Evolutionary conservation across 2,888 invertebrate species (phyloP), one percentile per base, ranked within the genome.

Genomic region (Ptychoptera albimana): DNA sequence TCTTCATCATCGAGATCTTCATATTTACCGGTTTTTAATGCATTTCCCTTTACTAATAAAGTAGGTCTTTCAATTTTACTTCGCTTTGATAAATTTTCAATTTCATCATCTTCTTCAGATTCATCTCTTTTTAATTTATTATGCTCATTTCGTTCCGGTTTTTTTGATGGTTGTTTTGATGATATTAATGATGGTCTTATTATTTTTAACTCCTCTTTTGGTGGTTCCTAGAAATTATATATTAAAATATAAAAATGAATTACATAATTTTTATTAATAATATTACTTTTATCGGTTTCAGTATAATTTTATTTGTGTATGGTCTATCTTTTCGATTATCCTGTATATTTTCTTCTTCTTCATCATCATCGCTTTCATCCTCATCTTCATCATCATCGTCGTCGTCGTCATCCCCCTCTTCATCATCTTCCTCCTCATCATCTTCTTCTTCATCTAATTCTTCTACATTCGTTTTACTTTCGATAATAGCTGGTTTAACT

Each of bases 401-500:
- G 11, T 42, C 42, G 9, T 42, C 41, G 11, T 29, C 12, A 30
- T 42, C 31, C 31, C 42, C 45, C 13, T 39, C 34, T 10, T 42
- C 43, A 10, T 41, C 39, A 10, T 45, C 45, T 9, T 42, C 38
- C 7, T 40, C 42, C 3, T 39, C 35, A 12, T 30, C 45, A 23
- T 35, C 37, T 10, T 30, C 42, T 36, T 44, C 42, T 8, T 34
- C 37, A 9, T 23, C 32, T 39, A 14, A 48, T 51, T 32, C 53
- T 43, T 39, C 46, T 46, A 46, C 32, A 42, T 49, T 48, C 42
- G 50, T 51, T 41, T 52, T 46, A 42, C 23, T 29, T 12, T n/a
- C n/a, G 2, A 37, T 11, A 2, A 46, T 57, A 57, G 50, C 61
- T 60, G 49, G 62, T 62, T 51, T 66, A 66, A 54, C 64, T 60